Base-by-base conservation (phyloP, 2,797 vertebrate species). In the Decapterus maruadsi region DNA sequence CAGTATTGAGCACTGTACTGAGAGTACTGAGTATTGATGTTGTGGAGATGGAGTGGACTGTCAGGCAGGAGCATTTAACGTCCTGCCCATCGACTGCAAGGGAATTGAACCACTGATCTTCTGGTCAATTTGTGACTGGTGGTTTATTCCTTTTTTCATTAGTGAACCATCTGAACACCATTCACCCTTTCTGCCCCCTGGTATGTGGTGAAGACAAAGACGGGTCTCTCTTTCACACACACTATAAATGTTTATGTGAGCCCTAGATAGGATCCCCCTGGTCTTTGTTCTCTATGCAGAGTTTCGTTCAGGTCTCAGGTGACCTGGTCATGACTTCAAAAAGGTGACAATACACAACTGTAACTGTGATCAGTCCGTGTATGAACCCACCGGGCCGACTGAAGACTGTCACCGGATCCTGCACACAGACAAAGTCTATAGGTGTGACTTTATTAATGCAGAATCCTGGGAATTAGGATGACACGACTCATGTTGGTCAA, bases 391-490 rank as follows among this genome's bases (percentile, higher is more conserved):
- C 8, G 51, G 65, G 53, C n/a, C 1, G 19, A 46, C 8, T 63
- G 38, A 62, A 12, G 22, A 3, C n/a, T 22, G 64, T 43, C 56
- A 68, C 42, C 20, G 8, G 58, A 68, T 76, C 48, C 74, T 10
- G 1, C 57, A 14, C 29, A 14, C 8, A 67, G 14, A 14, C 34
- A 74, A 26, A 13, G 9, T 40, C 56, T 40, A 29, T 48, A 50
- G 54, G 55, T 48, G 31, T 11, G 8, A 38, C 65, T 36, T 17
- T 51, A 38, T 5, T 16, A 6, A 13, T 43, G 46, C n/a, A 1
- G 45, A 34, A 48, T 75, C 65, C 74, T 77, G 74, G 74, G 74
- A 77, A 77, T 48, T n/a, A 77, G 58, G 65, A 12, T 62, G 29
- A 5, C 51, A 26, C 8, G 29, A 46, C 14, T 4, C 43, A 77